A percentile compares a stretch with the other conserved stretches of the same genome.
phyloP scores from a whole-genome alignment of 2,113 vertebrate species.

The Cephalopterus ornatus region DNA sequence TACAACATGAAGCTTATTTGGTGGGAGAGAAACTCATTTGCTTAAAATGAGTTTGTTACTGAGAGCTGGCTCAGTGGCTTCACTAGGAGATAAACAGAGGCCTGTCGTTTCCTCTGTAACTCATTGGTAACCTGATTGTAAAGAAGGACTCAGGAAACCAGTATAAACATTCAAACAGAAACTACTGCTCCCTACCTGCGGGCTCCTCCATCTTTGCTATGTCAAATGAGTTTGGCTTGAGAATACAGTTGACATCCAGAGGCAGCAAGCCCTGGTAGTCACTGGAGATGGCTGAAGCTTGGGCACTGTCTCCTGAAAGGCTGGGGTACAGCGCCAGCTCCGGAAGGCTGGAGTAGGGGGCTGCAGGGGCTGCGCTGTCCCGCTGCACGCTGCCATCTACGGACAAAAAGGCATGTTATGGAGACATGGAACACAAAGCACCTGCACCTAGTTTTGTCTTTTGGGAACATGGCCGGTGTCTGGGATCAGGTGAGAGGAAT shows the following conservation, averaged over 20 bases:
- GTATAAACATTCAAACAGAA: not conserved
- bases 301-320: slow-evolving; percentile 48
- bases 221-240: slow-evolving; percentile 78
- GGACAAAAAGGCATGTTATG: not conserved
- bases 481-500: not conserved
- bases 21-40: not conserved
- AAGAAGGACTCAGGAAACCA: not conserved
- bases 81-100: not conserved
- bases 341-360: slow-evolving; percentile 62
- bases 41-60: not conserved
- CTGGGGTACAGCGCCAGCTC: slow-evolving; percentile 56
- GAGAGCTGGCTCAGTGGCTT: not conserved
- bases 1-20: not conserved
- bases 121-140: not conserved
- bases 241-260: slow-evolving; percentile 79
- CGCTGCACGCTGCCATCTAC: slow-evolving; percentile 53
- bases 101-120: not conserved
- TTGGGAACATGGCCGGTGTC: not conserved
- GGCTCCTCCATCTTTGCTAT: slow-evolving; percentile 78
- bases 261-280: slow-evolving; percentile 76
- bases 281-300: slow-evolving; percentile 55
- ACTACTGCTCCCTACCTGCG: slow-evolving; percentile 67
- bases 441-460: not conserved
- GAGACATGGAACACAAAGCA: not conserved
- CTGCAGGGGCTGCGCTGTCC: not conserved